Conservation (phyloP, 2,797 vertebrate genomes). For the Sparidentex hasta region DNA sequence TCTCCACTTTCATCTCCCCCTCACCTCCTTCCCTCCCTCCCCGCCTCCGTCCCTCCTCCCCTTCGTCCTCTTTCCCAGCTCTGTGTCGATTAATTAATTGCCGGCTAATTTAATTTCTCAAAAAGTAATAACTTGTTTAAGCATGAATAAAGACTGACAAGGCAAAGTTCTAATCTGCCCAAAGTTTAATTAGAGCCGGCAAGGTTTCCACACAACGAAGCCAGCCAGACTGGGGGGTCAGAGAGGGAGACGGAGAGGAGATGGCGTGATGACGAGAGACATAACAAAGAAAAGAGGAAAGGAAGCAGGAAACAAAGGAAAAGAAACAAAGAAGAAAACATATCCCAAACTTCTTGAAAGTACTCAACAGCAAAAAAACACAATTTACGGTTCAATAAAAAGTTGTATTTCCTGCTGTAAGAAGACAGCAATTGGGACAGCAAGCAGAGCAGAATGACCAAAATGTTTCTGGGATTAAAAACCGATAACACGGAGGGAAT, state of each 20-base stretch:
- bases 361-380: too few relatives aligned
- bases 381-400: neutral
- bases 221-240: constrained; percentile 75
- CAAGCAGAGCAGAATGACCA: neutral
- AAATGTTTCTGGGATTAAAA: neutral
- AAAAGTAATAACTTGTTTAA: constrained; percentile 89
- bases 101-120: constrained; percentile 87
- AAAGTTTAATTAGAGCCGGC: constrained; percentile 86
- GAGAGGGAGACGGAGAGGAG: constrained; percentile 17
- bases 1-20: constrained; percentile 50
- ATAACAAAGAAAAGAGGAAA: neutral
- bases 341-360: neutral
- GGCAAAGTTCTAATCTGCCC: constrained; percentile 88
- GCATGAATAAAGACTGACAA: constrained; percentile 87
- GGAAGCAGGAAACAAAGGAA: neutral
- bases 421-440: neutral
- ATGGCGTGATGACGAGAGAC: neutral
- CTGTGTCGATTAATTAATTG: constrained; percentile 88
- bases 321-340: neutral
- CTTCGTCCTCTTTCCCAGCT: constrained; percentile 70
- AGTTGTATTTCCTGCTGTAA: neutral
- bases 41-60: constrained; percentile 23
- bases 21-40: constrained; percentile 4
- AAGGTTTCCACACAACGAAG: constrained; percentile 78
- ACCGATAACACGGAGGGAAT: neutral